A percentile compares a stretch with the other conserved stretches of the same genome.
Conservation (phyloP, 2,797 vertebrate genomes). For the Centropyge bicolor region DNA sequence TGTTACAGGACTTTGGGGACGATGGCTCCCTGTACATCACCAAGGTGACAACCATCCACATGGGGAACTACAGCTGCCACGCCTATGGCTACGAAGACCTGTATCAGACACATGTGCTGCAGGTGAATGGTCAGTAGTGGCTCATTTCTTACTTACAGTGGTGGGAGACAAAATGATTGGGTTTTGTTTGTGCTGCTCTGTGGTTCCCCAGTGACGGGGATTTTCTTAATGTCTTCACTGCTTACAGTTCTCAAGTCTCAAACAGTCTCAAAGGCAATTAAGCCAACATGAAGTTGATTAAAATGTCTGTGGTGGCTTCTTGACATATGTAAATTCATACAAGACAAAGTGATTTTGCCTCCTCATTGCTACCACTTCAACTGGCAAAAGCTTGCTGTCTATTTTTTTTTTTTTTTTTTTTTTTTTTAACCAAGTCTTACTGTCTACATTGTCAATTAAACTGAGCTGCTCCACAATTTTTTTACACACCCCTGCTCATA, state of each 20-base stretch:
- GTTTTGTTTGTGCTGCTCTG: conserved; percentile 9
- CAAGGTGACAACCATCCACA: conserved; percentile 98
- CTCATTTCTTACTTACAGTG: conserved; percentile 74
- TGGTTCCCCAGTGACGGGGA: neutral
- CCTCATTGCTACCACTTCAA: no score
- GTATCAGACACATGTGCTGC: conserved; percentile 97
- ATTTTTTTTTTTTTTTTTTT: no score
- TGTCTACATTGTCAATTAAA: no score
- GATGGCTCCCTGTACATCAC: conserved; percentile 97
- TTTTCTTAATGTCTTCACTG: neutral
- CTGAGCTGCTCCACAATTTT: no score
- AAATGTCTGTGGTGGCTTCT: neutral
- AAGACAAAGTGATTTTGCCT: no score
- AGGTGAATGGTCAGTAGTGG: conserved; percentile 99
- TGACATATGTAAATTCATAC: no score
- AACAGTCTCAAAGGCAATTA: neutral
- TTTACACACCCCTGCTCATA: no score
- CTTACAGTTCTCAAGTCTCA: neutral
- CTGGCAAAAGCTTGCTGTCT: no score
- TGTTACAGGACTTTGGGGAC: conserved; percentile 94
- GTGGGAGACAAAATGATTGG: conserved; percentile 2
- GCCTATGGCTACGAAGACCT: conserved; percentile 96
- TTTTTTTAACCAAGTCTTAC: no score
- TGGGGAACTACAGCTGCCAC: conserved; percentile 98
- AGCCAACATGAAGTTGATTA: neutral